These are phyloP conservation scores for Procambarus virginalis DNA, from an alignment of 1,140 invertebrate species.

Conservation along the genomic window DNA sequence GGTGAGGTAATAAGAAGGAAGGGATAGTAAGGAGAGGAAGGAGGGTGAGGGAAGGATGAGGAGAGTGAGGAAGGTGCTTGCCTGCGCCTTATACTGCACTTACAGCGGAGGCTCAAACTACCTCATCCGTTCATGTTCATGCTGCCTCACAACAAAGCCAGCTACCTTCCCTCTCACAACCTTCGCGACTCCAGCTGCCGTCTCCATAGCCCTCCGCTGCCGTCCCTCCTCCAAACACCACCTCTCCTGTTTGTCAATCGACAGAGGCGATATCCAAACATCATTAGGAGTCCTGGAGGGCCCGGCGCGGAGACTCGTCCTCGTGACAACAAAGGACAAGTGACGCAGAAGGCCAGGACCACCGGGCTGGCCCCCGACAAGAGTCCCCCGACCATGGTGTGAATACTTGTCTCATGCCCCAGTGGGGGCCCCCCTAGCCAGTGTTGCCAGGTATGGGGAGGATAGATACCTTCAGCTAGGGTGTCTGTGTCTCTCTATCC, in stretches of 20 bases:
- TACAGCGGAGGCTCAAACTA: too few relatives aligned
- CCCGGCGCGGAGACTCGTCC: slow-evolving; percentile 46
- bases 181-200: neutral
- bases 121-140: too few relatives aligned
- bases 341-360: slow-evolving; percentile 64
- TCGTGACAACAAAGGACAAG: slow-evolving; percentile 53
- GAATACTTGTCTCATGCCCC: slow-evolving; percentile 52
- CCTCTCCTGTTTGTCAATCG: slow-evolving; percentile 60
- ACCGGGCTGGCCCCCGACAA: slow-evolving; percentile 50
- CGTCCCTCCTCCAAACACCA: slow-evolving; percentile 47
- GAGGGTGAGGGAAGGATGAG: too few relatives aligned
- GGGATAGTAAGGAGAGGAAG: too few relatives aligned
- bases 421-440: slow-evolving; percentile 3
- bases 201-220: neutral
- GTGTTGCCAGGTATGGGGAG: slow-evolving; percentile 26
- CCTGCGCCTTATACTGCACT: too few relatives aligned
- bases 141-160: too few relatives aligned
- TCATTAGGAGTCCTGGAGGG: slow-evolving; percentile 64
- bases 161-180: too few relatives aligned
- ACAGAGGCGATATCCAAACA: slow-evolving; percentile 62
- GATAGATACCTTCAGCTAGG: neutral
- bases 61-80: too few relatives aligned
- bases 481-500: too few relatives aligned
- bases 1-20: too few relatives aligned
- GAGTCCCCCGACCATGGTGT: slow-evolving; percentile 33